A percentile compares a stretch with the other conserved stretches of the same genome.
Evolutionary conservation across 2,888 invertebrate species (phyloP).

Genomic region (Caenorhabditis japonica): DNA sequence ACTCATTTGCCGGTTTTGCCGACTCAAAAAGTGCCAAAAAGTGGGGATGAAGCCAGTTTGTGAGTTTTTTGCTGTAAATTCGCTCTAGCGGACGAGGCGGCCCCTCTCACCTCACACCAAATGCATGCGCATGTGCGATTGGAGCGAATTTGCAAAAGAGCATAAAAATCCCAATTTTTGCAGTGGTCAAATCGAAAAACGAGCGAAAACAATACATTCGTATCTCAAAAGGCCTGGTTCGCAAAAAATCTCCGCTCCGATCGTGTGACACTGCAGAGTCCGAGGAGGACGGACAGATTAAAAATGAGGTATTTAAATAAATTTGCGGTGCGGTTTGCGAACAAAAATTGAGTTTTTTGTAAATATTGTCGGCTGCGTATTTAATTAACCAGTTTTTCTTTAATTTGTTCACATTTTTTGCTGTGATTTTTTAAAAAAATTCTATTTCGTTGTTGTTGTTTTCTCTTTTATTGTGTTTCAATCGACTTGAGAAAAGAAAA

Average conservation of each 20-base stretch:
- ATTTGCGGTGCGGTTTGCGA: no score
- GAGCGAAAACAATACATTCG: slow-evolving; percentile 38
- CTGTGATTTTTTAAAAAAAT: no score
- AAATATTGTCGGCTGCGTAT: no score
- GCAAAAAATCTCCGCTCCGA: slow-evolving; percentile 12
- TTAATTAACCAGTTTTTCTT: no score
- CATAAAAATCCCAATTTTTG: neutral
- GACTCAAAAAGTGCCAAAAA: slow-evolving; percentile 21
- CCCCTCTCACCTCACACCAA: no score
- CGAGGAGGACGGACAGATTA: neutral
- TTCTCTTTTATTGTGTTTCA: no score
- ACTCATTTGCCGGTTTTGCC: slow-evolving; percentile 20
- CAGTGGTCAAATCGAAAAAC: slow-evolving; percentile 50
- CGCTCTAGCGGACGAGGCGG: no score
- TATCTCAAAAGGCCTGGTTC: slow-evolving; percentile 33
- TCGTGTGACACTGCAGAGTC: neutral
- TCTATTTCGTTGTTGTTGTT: no score
- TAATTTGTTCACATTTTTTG: no score
- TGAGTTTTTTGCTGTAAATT: slow-evolving; percentile 2
- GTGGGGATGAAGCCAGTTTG: slow-evolving; percentile 18
- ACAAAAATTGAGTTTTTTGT: neutral
- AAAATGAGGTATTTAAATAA: slow-evolving; percentile 1
- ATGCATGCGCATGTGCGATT: no score
- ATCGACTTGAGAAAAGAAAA: no score
- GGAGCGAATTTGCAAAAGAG: neutral